phyloP scores from a whole-genome alignment of 2,113 vertebrate species.

The Equus quagga region DNA sequence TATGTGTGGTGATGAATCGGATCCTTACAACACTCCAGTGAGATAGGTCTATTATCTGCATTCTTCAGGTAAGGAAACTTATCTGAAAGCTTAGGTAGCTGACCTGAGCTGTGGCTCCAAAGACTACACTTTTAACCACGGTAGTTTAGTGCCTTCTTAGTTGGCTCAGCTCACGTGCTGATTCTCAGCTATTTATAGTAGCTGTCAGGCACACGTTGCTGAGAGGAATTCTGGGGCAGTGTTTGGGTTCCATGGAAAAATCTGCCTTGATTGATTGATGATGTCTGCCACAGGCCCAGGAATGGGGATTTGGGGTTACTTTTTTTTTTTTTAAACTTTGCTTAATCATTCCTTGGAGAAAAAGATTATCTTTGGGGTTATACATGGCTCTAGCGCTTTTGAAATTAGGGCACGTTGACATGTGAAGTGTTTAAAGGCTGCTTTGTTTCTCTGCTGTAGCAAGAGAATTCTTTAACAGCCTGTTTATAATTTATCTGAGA shows the following conservation, averaged over 20 bases:
- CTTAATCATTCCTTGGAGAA: conserved; percentile 44
- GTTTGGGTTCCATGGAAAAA: background rate
- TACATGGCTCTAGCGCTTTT: conserved; percentile 32
- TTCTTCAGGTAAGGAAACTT: background rate
- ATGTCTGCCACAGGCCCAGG: conserved; percentile 13
- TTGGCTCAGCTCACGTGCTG: background rate
- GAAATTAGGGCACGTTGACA: conserved; percentile 59
- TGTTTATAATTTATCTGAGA: conserved; percentile 62
- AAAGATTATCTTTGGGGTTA: conserved; percentile 34
- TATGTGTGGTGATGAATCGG: background rate
- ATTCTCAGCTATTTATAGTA: background rate
- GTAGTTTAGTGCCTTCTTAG: background rate
- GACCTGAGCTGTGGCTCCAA: background rate
- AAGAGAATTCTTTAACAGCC: conserved; percentile 56
- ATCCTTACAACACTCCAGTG: background rate
- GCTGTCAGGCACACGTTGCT: background rate
- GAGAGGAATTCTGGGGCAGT: background rate
- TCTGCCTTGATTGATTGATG: conserved; percentile 50
- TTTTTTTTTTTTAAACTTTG: background rate
- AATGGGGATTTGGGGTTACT: background rate
- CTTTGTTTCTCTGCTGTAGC: conserved; percentile 54
- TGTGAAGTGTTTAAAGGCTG: conserved; percentile 32
- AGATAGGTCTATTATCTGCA: background rate
- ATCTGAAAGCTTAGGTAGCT: background rate
- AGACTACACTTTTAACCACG: background rate